Conservation (phyloP, 2,113 vertebrate genomes). For the Nothobranchius furzeri region DNA sequence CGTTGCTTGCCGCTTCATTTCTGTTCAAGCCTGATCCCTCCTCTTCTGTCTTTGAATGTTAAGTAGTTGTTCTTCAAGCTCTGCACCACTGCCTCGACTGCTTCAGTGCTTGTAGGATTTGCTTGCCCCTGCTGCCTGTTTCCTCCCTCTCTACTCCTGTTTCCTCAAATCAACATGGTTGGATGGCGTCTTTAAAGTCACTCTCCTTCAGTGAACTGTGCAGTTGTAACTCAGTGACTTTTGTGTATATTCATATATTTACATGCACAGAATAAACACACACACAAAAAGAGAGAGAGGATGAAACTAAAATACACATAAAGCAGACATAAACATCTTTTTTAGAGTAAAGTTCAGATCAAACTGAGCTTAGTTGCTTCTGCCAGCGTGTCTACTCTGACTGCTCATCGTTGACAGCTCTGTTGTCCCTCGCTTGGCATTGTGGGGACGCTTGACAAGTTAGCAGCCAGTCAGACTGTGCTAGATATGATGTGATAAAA, state of each 20-base stretch:
- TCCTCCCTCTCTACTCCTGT: slow-evolving; percentile 38
- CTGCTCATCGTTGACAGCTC: slow-evolving; percentile 45
- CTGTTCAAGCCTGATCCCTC: slow-evolving; percentile 65
- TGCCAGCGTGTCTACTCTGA: slow-evolving; percentile 31
- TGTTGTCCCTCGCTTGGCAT: slow-evolving; percentile 26
- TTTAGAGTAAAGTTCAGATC: slow-evolving; percentile 10
- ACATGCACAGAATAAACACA: slow-evolving; percentile 25
- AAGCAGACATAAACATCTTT: slow-evolving; percentile 20
- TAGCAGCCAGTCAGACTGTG: slow-evolving; percentile 26
- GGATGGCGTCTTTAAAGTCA: slow-evolving; percentile 40
- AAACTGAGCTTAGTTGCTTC: slow-evolving; percentile 24
- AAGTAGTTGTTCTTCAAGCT: slow-evolving; percentile 70
- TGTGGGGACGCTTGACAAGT: slow-evolving; percentile 39
- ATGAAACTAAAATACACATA: slow-evolving; percentile 12
- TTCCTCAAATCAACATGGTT: slow-evolving; percentile 44
- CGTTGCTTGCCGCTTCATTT: slow-evolving; percentile 71
- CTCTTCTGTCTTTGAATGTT: slow-evolving; percentile 78
- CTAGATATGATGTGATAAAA: slow-evolving; percentile 20
- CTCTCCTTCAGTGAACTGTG: slow-evolving; percentile 49
- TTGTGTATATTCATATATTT: slow-evolving; percentile 47
- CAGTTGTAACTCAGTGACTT: slow-evolving; percentile 25
- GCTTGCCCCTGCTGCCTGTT: slow-evolving; percentile 56
- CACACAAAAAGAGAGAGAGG: neutral
- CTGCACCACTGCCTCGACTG: slow-evolving; percentile 56
- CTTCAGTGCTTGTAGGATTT: slow-evolving; percentile 73